These are phyloP conservation scores for Hypolimnas misippus DNA, from an alignment of 2,888 invertebrate genomes.

Conservation along the genomic window DNA sequence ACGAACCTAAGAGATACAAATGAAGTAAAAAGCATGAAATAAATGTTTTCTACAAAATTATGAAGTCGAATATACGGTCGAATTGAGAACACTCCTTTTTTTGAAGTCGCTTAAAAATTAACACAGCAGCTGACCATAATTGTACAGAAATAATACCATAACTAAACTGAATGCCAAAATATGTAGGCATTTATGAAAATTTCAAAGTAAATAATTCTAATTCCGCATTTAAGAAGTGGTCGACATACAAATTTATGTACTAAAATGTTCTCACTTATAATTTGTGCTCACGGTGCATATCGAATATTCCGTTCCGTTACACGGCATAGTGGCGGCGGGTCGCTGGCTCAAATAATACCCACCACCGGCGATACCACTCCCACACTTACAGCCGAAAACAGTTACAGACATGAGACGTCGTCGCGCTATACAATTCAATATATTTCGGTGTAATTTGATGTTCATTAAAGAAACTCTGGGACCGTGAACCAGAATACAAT, in stretches of 20 bases:
- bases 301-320: conserved; percentile 81
- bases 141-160: background rate
- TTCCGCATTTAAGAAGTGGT: conserved; percentile 53
- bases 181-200: background rate
- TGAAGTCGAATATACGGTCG: too few species aligned
- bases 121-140: too few species aligned
- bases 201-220: background rate
- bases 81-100: too few species aligned
- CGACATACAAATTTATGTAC: conserved; percentile 71
- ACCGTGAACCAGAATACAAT: conserved; percentile 84
- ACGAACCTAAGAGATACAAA: too few species aligned
- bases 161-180: background rate
- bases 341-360: conserved; percentile 70
- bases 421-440: conserved; percentile 81
- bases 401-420: conserved; percentile 79
- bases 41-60: too few species aligned
- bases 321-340: conserved; percentile 71
- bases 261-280: conserved; percentile 83
- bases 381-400: conserved; percentile 64
- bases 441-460: conserved; percentile 83
- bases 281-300: conserved; percentile 83
- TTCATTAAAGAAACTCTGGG: conserved; percentile 83
- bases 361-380: conserved; percentile 55
- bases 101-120: too few species aligned
- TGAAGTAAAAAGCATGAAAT: too few species aligned